Percentiles rank a stretch among this genome's conserved stretches.
Evolutionary conservation across 2,888 invertebrate genomes (phyloP).

Genomic region (Cerastis leucographa): DNA sequence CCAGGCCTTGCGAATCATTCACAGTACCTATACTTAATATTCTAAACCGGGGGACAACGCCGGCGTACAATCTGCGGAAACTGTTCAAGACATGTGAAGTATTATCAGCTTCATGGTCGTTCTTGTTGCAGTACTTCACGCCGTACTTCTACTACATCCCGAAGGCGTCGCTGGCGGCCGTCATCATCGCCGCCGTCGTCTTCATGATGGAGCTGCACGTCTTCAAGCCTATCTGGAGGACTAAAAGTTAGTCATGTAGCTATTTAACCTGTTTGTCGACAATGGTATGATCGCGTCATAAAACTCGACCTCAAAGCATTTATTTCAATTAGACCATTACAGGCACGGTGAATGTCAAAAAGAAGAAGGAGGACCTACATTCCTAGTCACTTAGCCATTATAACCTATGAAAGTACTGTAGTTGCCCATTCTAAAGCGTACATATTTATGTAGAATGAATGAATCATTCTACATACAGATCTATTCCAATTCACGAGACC

Average conservation of each 20-base stretch:
- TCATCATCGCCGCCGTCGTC: constrained; percentile 96
- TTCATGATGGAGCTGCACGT: constrained; percentile 96
- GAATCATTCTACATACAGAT: not conserved
- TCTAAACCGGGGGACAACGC: not conserved
- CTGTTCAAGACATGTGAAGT: not conserved
- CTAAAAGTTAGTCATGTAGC: constrained; percentile 91
- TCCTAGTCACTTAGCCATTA: no score
- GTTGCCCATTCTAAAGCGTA: no score
- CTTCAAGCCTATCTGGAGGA: constrained; percentile 94
- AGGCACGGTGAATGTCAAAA: not conserved
- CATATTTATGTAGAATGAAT: not conserved
- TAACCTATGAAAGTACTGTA: no score
- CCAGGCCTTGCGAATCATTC: not conserved
- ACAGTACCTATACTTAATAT: not conserved
- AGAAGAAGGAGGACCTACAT: not conserved
- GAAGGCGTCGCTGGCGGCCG: constrained; percentile 94
- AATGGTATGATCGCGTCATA: not conserved
- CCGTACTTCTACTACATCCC: constrained; percentile 96
- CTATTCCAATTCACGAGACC: not conserved
- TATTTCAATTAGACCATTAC: not conserved
- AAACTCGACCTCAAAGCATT: not conserved
- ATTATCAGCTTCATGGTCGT: not conserved
- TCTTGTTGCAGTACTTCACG: constrained; percentile 92
- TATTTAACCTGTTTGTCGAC: not conserved
- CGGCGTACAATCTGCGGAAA: not conserved